A percentile compares a stretch with the other conserved stretches of the same genome.
Evolutionary conservation across 2,113 vertebrate genomes (phyloP).

Genomic region (Neogale vison): DNA sequence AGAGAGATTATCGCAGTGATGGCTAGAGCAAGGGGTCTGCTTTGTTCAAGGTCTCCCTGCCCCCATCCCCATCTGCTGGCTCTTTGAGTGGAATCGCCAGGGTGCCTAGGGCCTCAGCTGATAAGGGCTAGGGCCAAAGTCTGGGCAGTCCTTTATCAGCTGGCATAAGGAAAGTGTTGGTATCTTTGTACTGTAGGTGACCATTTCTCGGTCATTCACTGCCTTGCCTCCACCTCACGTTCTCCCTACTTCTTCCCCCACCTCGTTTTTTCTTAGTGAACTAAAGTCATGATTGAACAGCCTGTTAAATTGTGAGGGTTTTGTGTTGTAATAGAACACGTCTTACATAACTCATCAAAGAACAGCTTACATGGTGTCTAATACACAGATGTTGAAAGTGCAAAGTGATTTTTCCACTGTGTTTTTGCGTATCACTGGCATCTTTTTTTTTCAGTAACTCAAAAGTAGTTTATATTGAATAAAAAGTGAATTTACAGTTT

Average conservation of each 20-base stretch:
- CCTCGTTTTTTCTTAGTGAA: not conserved
- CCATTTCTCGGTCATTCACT: not conserved
- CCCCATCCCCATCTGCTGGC: not conserved
- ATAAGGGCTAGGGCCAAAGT: not conserved
- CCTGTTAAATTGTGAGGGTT: not conserved
- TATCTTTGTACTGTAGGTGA: not conserved
- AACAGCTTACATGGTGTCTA: not conserved
- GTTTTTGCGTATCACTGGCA: not conserved
- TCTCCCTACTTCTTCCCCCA: not conserved
- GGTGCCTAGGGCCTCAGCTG: not conserved
- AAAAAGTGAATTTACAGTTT: slow-evolving; percentile 34
- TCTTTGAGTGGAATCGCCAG: not conserved
- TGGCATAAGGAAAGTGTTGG: not conserved
- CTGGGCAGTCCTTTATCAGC: not conserved
- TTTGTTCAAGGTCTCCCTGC: not conserved
- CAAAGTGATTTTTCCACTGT: not conserved
- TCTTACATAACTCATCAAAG: not conserved
- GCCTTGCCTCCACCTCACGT: not conserved
- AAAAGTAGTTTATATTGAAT: not conserved
- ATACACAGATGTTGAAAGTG: not conserved
- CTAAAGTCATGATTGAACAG: not conserved
- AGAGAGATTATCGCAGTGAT: not conserved
- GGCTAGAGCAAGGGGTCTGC: not conserved
- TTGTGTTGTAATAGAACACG: not conserved
- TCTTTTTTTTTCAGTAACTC: not conserved